These are phyloP conservation scores for Mellilla xanthometata DNA, from an alignment of 2,888 invertebrate species.

Conservation along the genomic window DNA sequence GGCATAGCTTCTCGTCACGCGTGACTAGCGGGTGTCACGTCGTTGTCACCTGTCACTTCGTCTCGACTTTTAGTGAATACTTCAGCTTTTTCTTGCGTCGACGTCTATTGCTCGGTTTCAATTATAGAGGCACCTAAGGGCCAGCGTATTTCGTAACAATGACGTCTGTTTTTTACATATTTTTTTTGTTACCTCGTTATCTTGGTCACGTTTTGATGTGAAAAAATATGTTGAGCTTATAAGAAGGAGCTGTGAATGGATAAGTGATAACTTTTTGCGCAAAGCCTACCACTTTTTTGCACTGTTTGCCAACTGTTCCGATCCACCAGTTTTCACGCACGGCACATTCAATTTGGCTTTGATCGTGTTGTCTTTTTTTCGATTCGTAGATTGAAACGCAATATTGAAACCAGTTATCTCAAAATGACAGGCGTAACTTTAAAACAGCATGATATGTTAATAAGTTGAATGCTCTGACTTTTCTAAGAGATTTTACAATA, in stretches of 20 bases:
- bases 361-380: conserved; percentile 12
- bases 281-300: conserved; percentile 1
- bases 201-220: no score
- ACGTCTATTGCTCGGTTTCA: conserved; percentile 40
- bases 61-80: conserved; percentile 18
- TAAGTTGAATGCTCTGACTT: no score
- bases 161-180: no score
- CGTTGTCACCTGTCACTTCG: conserved; percentile 18
- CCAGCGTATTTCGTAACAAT: conserved; percentile 20
- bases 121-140: conserved; percentile 37
- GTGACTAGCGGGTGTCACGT: conserved; percentile 8
- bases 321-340: conserved; percentile 8
- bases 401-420: conserved; percentile 11
- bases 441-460: neutral
- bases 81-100: conserved; percentile 29
- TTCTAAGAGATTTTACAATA: no score
- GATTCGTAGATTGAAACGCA: conserved; percentile 10
- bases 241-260: neutral
- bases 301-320: conserved; percentile 7
- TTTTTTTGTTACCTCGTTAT: no score
- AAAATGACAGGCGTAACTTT: neutral
- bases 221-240: no score
- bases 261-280: neutral
- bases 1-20: conserved; percentile 9
- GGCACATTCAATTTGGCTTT: conserved; percentile 16